These are phyloP conservation scores for Piliocolobus tephrosceles DNA, from an alignment of 2,113 vertebrate genomes.

Conservation along the genomic window DNA sequence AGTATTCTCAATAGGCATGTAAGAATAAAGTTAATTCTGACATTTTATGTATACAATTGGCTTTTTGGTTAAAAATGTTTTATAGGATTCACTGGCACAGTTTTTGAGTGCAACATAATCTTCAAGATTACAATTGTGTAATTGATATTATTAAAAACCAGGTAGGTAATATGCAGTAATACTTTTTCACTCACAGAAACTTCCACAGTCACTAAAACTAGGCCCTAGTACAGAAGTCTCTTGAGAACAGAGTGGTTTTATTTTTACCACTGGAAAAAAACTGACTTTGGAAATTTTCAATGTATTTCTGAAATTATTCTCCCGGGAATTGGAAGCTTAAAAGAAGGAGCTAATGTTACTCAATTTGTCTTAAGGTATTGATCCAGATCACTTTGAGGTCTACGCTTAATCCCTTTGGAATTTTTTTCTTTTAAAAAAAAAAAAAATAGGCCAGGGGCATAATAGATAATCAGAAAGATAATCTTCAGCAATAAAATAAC, in stretches of 20 bases:
- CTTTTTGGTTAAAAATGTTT: neutral
- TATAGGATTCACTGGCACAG: neutral
- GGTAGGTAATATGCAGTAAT: neutral
- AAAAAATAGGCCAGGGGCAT: neutral
- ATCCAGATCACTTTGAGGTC: neutral
- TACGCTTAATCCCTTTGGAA: neutral
- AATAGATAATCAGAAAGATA: neutral
- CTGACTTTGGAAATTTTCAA: neutral
- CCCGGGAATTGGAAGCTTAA: neutral
- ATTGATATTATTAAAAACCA: neutral
- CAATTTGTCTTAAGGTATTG: constrained; percentile 7
- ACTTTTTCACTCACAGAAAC: neutral
- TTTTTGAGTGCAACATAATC: neutral
- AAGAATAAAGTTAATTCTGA: constrained; percentile 12
- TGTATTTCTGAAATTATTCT: constrained; percentile 34
- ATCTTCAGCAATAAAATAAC: neutral
- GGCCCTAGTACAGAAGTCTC: neutral
- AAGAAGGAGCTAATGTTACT: neutral
- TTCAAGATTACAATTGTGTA: neutral
- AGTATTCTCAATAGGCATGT: neutral
- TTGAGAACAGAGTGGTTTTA: neutral
- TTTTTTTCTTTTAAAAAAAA: neutral
- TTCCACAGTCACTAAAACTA: neutral
- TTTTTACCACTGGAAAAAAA: constrained; percentile 21
- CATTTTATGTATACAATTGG: neutral